A percentile compares a stretch with the other conserved stretches of the same genome.
Evolutionary conservation across 2,797 vertebrate genomes (phyloP).

Genomic region (Avahi laniger): DNA sequence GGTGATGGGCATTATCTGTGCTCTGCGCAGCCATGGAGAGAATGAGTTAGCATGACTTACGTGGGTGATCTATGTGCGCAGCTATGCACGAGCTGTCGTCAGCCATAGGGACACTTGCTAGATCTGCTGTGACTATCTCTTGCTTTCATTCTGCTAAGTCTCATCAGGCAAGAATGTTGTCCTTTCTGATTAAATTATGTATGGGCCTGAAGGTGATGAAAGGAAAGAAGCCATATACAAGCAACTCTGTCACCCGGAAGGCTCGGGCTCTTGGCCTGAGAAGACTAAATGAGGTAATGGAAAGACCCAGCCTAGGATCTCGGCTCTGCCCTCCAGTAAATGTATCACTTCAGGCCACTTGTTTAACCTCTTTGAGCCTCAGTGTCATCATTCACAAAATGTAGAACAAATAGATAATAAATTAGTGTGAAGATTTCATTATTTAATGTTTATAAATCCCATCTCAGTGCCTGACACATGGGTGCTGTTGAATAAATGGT

Average conservation of each 20-base stretch:
- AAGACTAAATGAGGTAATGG: background rate
- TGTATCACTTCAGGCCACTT: background rate
- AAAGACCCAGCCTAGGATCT: background rate
- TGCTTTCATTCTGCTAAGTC: background rate
- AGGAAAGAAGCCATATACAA: background rate
- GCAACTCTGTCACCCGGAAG: background rate
- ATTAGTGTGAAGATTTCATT: background rate
- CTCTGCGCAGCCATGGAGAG: too few relatives aligned
- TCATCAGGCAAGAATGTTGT: background rate
- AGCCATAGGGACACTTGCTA: background rate
- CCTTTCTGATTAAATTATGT: background rate
- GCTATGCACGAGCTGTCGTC: background rate
- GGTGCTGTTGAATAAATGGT: background rate
- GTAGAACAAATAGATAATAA: background rate
- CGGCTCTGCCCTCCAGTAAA: background rate
- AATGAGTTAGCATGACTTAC: fast-evolving
- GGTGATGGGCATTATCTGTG: fast-evolving
- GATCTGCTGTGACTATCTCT: background rate
- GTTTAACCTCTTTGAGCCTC: background rate
- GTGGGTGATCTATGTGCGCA: background rate
- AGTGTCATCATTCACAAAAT: background rate
- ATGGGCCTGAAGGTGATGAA: background rate
- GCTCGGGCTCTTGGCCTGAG: background rate
- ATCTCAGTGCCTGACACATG: background rate
- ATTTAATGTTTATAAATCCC: background rate